Percentiles rank a stretch among this genome's conserved stretches.
Evolutionary conservation across 2,888 invertebrate genomes (phyloP).

Genomic region (Galeruca laticollis): DNA sequence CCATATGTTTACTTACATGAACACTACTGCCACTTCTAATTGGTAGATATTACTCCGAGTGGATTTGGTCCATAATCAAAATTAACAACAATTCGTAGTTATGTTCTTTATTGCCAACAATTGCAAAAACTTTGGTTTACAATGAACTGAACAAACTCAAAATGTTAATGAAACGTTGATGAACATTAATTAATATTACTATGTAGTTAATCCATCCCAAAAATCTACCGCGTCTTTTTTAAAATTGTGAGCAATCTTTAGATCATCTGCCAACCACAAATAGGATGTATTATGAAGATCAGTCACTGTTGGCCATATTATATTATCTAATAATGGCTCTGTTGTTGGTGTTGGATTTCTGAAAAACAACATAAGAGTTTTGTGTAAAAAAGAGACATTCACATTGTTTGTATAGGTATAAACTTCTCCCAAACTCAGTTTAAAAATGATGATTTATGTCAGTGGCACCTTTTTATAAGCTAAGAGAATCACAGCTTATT

Average conservation of each 20-base stretch:
- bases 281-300: slow-evolving; percentile 21
- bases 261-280: slow-evolving; percentile 24
- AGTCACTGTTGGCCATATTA: slow-evolving; percentile 32
- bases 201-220: slow-evolving; percentile 23
- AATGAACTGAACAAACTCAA: too few species aligned
- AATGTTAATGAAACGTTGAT: too few species aligned
- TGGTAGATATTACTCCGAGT: not conserved
- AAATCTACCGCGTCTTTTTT: slow-evolving; percentile 30
- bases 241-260: slow-evolving; percentile 28
- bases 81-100: too few species aligned
- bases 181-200: not conserved
- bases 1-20: too few species aligned
- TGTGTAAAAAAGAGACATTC: not conserved
- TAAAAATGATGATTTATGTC: too few species aligned
- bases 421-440: too few species aligned
- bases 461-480: too few species aligned
- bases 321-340: slow-evolving; percentile 26
- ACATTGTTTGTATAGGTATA: slow-evolving; percentile 6
- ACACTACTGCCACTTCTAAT: too few species aligned
- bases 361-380: slow-evolving; percentile 12
- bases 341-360: slow-evolving; percentile 38
- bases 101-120: too few species aligned
- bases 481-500: too few species aligned
- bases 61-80: not conserved
- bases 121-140: not conserved